Evolutionary conservation across 2,888 invertebrate genomes (phyloP).

Genomic region (Diadegma fenestrale): DNA sequence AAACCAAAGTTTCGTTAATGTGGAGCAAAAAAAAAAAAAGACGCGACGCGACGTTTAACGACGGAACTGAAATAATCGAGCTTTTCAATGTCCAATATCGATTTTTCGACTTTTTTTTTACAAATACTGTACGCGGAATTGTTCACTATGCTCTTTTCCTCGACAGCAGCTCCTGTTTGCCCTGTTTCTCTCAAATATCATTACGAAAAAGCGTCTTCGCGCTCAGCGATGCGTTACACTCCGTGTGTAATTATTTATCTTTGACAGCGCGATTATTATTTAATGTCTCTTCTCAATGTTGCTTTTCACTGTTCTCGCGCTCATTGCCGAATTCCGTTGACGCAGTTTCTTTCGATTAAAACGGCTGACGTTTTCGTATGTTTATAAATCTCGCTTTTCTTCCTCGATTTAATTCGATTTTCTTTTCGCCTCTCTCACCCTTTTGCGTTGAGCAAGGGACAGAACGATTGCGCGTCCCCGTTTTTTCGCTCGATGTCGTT

Average conservation of each 20-base stretch:
- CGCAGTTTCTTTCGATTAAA: constrained; percentile 29
- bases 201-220: constrained; percentile 2
- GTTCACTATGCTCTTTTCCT: constrained; percentile 46
- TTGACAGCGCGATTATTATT: constrained; percentile 34
- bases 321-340: constrained; percentile 35
- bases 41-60: constrained; percentile 8
- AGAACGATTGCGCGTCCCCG: constrained; percentile 60
- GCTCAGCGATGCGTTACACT: not conserved
- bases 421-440: constrained; percentile 60
- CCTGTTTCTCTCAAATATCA: constrained; percentile 26
- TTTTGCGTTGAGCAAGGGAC: constrained; percentile 51
- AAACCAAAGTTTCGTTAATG: not conserved
- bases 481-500: constrained; percentile 56
- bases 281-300: constrained; percentile 33
- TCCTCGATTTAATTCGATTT: constrained; percentile 55
- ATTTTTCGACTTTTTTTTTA: constrained; percentile 8
- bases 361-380: constrained; percentile 31
- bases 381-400: constrained; percentile 23
- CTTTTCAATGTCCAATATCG: constrained; percentile 24
- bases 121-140: constrained; percentile 33
- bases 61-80: constrained; percentile 2
- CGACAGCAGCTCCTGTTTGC: constrained; percentile 11
- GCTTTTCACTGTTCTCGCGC: constrained; percentile 50
- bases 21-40: constrained; percentile 2
- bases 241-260: constrained; percentile 15